Evolutionary conservation across 1,140 invertebrate species (phyloP), one percentile per base, ranked within the genome.

Genomic region (Thaumetopoea pityocampa): DNA sequence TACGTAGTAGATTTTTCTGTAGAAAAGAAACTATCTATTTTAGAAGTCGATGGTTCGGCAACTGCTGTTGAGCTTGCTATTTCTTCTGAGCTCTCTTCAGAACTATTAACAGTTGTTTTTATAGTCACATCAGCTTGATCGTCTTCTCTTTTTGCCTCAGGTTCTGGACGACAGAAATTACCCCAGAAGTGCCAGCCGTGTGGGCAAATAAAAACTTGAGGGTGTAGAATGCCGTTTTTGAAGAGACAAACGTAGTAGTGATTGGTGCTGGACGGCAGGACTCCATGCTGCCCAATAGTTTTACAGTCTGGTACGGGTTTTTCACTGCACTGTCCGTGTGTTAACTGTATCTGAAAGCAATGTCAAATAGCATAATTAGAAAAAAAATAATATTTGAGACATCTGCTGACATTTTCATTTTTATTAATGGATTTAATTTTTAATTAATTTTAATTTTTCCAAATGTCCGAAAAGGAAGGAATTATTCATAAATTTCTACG

Each of bases 141-240:
- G 12, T 40, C 36, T 27, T 22, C 4, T 4, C 29, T 35, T 33
- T 33, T 28, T 43, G 18, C 10, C 37, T 46, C 15, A 6, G 59
- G 53, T 54, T 61, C 56, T 12, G 67, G 64, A 20, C 56, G 49
- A 10, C 80, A 84, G 53, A 64, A 84, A 3, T 58, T 65, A 6
- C 64, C 52, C 44, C 49, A 67, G 40, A 74, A 84, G 40, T 56
- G 61, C 73, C 72, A 80, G 6, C 79, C 79, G 34, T 83, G 66
- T 0, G 77, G 79, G 19, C 79, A 84, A 10, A 84, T 64, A 48
- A 84, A 84, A 3, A 84, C 51, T 50, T 82, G 77, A 7, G 80
- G 80, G 15, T 67, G 55, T 0, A 80, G 8, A 0, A 3, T 12
- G 0, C 53, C 55, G 2, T 58, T 40, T 14, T 60, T 78, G 1